Base-by-base conservation (phyloP, 2,888 invertebrate species). In the Baronia brevicornis region DNA sequence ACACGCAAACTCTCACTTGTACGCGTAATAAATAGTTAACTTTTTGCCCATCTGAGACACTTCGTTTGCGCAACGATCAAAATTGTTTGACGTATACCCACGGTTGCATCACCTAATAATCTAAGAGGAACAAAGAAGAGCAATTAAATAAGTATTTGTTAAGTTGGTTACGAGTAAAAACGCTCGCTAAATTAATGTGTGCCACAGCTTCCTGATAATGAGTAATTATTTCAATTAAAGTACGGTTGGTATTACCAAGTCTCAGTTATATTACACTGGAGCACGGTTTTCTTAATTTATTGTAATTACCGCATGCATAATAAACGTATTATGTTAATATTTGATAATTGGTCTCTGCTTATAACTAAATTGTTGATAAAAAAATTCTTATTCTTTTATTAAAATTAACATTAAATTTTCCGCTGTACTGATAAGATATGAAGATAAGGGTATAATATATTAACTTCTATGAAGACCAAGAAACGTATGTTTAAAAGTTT, bases 101-200 rank as follows among this genome's bases (percentile, higher is more conserved):
- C 60, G 60, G 58, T 78, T 79, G 54, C 78, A 59, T 77, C 77
- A 60, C 41, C 51, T 60, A 60, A 60, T 63, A 70, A 68, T 64
- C 63, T 66, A 56, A 57, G 54, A 62, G 58, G 62, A 77, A 79
- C 73, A 80, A 77, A 75, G 70, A 66, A 55, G 58, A 63, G 60
- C 67, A 75, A 80, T 79, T 79, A 78, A 71, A 67, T 66, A 68
- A 70, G 73, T 78, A 74, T 77, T 78, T 77, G 79, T 70, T 73
- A 71, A 73, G 71, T 60, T 66, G 51, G 46, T 52, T 59, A 39
- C 53, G 44, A 60, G 65, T 66, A 79, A 79, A 78, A 80, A 78
- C 68, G 51, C 55, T 57, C 49, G 59, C 66, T 65, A 73, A 72
- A 70, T 78, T 73, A 79, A 69, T 66, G 68, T 64, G 60, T 63